These are phyloP conservation scores for Pseudopipra pipra DNA, from an alignment of 2,113 vertebrate genomes.

Conservation along the genomic window DNA sequence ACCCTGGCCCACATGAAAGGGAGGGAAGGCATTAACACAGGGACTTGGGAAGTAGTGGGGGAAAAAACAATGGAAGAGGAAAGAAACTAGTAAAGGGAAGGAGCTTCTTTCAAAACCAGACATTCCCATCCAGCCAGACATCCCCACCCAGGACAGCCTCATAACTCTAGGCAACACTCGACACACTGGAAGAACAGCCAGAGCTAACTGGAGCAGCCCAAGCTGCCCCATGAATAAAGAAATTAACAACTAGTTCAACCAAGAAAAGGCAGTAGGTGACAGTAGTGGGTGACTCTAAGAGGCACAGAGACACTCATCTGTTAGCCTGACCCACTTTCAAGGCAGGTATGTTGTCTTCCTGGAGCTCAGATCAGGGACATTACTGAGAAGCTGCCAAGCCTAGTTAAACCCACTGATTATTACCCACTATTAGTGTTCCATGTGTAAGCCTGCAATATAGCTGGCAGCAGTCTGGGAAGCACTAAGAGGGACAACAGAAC, in stretches of 20 bases:
- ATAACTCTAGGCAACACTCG: too few species aligned
- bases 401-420: not conserved
- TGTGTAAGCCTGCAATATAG: not conserved
- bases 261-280: not conserved
- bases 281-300: not conserved
- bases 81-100: too few species aligned
- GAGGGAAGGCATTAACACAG: too few species aligned
- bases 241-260: not conserved
- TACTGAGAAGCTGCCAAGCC: not conserved
- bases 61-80: too few species aligned
- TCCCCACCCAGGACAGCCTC: too few species aligned
- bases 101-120: too few species aligned
- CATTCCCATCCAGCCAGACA: too few species aligned
- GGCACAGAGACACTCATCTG: not conserved
- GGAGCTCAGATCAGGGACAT: rapidly evolving
- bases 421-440: not conserved
- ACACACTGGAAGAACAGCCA: not conserved
- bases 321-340: not conserved
- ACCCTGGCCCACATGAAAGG: too few species aligned
- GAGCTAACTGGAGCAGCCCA: not conserved
- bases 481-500: not conserved
- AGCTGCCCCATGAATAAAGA: not conserved
- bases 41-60: too few species aligned
- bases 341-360: not conserved
- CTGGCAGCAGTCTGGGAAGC: not conserved